These are phyloP conservation scores for Dendroctonus valens DNA, from an alignment of 1,140 invertebrate species.

Conservation along the genomic window DNA sequence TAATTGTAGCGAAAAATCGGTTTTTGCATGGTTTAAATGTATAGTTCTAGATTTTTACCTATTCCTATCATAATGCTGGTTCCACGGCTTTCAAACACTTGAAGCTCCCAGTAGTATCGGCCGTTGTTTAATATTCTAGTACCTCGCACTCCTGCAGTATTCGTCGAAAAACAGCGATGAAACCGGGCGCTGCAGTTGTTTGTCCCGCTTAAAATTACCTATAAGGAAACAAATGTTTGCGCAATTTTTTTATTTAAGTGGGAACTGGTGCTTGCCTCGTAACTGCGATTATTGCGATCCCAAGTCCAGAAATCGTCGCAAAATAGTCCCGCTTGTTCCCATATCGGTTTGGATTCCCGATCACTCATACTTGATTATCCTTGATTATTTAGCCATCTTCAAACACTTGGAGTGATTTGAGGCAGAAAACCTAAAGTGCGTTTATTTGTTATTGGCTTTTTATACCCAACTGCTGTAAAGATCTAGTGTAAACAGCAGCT, in stretches of 20 bases:
- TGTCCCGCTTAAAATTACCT: slow-evolving; percentile 53
- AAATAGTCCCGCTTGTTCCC: slow-evolving; percentile 26
- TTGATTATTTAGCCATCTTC: too few species aligned
- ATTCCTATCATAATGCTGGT: slow-evolving; percentile 80
- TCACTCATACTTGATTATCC: too few species aligned
- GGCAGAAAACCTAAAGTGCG: too few species aligned
- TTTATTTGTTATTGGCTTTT: too few species aligned
- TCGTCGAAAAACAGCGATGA: slow-evolving; percentile 75
- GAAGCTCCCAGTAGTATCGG: slow-evolving; percentile 69
- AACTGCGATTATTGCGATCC: slow-evolving; percentile 62
- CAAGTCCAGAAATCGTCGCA: slow-evolving; percentile 68
- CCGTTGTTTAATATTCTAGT: slow-evolving; percentile 63
- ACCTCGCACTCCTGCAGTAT: slow-evolving; percentile 69
- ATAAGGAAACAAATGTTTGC: slow-evolving; percentile 1
- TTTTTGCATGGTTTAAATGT: slow-evolving; percentile 8
- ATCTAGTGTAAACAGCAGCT: too few species aligned
- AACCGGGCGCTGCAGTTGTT: slow-evolving; percentile 59
- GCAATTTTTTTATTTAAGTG: neutral
- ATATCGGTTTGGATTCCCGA: too few species aligned
- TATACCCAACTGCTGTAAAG: too few species aligned
- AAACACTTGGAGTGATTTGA: too few species aligned
- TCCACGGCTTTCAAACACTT: slow-evolving; percentile 46
- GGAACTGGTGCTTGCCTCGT: slow-evolving; percentile 55
- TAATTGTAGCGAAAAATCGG: neutral
- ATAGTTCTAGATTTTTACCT: slow-evolving; percentile 55